Conservation (phyloP, 2,113 vertebrate species). For the Phyllostomus hastatus region DNA sequence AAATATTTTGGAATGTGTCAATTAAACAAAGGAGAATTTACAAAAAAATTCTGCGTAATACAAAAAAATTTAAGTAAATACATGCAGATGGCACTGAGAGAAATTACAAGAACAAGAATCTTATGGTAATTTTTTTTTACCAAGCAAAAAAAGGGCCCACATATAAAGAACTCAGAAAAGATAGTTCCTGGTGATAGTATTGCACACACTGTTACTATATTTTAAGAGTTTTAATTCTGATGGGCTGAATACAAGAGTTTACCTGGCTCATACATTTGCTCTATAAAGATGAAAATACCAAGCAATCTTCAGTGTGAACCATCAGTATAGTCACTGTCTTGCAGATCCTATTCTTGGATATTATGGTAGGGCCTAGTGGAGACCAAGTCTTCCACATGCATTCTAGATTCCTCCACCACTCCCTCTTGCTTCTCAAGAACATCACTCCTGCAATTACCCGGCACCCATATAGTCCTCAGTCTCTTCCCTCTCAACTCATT, state of each 20-base stretch:
- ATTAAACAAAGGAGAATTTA: background rate
- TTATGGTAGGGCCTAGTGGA: background rate
- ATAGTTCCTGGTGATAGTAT: background rate
- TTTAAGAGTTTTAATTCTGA: background rate
- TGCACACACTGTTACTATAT: background rate
- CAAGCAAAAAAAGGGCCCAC: background rate
- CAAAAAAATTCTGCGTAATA: background rate
- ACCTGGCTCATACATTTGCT: background rate
- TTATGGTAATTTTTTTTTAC: background rate
- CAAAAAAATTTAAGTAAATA: background rate
- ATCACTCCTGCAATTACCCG: background rate
- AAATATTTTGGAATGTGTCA: background rate
- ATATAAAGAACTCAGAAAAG: background rate
- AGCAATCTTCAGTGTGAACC: background rate
- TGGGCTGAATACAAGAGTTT: background rate
- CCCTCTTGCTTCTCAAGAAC: background rate
- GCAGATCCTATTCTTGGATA: background rate
- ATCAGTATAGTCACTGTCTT: background rate
- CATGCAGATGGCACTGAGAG: background rate
- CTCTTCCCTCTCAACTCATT: background rate
- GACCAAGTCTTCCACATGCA: background rate
- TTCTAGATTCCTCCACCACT: background rate
- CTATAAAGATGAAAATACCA: background rate
- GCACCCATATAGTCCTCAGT: too few species aligned
- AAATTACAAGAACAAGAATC: background rate